Conservation (phyloP, 2,113 vertebrate species). For the Piaya cayana region DNA sequence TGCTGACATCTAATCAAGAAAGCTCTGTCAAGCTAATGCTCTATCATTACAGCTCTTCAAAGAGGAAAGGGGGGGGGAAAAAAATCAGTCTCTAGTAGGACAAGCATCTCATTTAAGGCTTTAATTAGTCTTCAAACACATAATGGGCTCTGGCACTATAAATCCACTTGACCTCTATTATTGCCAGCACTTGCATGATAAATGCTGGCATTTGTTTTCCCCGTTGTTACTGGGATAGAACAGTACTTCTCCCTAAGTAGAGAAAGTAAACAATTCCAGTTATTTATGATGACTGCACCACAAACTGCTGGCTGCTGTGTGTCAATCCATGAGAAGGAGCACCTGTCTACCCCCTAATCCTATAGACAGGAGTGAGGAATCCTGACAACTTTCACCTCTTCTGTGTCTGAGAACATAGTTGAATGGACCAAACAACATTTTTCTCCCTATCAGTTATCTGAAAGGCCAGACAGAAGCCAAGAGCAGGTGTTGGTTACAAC, state of each 20-base stretch:
- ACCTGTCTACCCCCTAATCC: background rate
- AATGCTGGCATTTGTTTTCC: conserved; percentile 47
- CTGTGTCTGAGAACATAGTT: accelerated
- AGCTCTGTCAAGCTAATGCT: background rate
- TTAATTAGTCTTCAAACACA: conserved; percentile 67
- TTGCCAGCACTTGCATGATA: conserved; percentile 35
- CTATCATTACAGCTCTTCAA: background rate
- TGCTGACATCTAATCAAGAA: conserved; percentile 32
- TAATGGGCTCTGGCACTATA: conserved; percentile 54
- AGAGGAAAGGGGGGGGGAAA: background rate
- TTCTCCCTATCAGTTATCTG: background rate
- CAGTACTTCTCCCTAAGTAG: background rate
- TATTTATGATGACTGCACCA: background rate
- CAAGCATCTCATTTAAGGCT: conserved; percentile 51
- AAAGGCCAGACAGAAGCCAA: background rate
- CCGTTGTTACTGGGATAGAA: conserved; percentile 23
- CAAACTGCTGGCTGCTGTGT: background rate
- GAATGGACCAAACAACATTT: background rate
- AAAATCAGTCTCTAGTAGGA: background rate
- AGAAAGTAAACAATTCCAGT: conserved; percentile 4
- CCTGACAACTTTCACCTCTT: background rate
- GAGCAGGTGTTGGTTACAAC: background rate
- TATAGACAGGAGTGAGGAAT: background rate
- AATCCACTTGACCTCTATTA: conserved; percentile 67
- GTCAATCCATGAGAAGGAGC: background rate